Percentiles rank a stretch among this genome's conserved stretches.
phyloP scores from a whole-genome alignment of 2,113 vertebrate species.

The Nanger granti region DNA sequence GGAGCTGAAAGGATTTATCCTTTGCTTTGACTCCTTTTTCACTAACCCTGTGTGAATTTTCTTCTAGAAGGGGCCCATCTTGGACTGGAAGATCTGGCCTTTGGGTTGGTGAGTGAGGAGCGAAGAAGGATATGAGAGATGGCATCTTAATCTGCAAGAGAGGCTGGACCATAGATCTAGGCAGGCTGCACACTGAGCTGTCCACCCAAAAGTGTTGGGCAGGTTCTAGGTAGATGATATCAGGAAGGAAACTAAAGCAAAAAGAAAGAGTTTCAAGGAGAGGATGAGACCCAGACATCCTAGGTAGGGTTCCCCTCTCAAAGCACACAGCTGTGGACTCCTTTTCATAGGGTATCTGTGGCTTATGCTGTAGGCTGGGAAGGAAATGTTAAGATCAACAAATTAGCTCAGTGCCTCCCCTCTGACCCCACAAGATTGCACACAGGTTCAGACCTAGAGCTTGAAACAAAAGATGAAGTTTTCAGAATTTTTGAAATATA shows the following conservation, averaged over 20 bases:
- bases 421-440: neutral
- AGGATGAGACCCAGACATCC: fast-evolving
- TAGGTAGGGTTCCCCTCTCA: neutral
- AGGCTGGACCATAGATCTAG: neutral
- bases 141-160: neutral
- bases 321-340: neutral
- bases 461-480: neutral
- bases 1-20: neutral
- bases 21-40: neutral
- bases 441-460: neutral
- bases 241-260: neutral
- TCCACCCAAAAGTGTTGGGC: neutral
- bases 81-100: neutral
- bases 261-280: neutral
- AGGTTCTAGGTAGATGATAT: neutral
- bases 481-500: neutral
- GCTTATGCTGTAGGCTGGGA: neutral
- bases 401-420: neutral
- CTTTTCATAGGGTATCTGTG: neutral
- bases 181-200: neutral
- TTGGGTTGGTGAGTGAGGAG: neutral
- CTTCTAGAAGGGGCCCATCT: neutral
- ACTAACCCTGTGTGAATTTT: neutral
- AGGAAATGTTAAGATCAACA: neutral
- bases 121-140: neutral